These are phyloP conservation scores for Artemia franciscana DNA, from an alignment of 1,140 invertebrate genomes.

Conservation along the genomic window DNA sequence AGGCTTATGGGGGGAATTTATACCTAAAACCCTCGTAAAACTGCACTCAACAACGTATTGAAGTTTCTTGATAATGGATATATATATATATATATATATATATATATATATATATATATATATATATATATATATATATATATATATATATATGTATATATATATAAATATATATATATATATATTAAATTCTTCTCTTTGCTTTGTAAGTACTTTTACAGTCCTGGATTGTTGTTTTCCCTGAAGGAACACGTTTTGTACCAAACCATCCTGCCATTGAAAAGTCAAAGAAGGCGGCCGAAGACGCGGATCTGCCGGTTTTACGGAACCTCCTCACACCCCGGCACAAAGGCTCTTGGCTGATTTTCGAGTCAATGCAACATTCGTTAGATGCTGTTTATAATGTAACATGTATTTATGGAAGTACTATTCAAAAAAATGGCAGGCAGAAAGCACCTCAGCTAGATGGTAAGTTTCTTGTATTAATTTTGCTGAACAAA, in stretches of 20 bases:
- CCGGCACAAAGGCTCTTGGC: conserved; percentile 22
- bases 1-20: too few species aligned
- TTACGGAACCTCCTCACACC: conserved; percentile 26
- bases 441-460: conserved; percentile 13
- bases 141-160: too few species aligned
- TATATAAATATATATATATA: too few species aligned
- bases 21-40: too few species aligned
- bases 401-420: conserved; percentile 15
- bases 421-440: conserved; percentile 10
- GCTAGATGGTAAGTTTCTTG: conserved; percentile 12
- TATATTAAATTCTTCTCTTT: too few species aligned
- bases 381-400: conserved; percentile 16
- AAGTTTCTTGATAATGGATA: too few species aligned
- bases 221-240: conserved; percentile 31
- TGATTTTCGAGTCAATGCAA: conserved; percentile 21
- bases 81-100: too few species aligned
- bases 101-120: too few species aligned
- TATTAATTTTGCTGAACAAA: too few species aligned
- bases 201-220: too few species aligned
- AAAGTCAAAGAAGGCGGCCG: conserved; percentile 22
- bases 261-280: conserved; percentile 22
- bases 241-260: conserved; percentile 30
- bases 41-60: too few species aligned
- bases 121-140: too few species aligned
- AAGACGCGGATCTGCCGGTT: conserved; percentile 19